phyloP scores from a whole-genome alignment of 2,113 vertebrate species.

The Ondatra zibethicus region DNA sequence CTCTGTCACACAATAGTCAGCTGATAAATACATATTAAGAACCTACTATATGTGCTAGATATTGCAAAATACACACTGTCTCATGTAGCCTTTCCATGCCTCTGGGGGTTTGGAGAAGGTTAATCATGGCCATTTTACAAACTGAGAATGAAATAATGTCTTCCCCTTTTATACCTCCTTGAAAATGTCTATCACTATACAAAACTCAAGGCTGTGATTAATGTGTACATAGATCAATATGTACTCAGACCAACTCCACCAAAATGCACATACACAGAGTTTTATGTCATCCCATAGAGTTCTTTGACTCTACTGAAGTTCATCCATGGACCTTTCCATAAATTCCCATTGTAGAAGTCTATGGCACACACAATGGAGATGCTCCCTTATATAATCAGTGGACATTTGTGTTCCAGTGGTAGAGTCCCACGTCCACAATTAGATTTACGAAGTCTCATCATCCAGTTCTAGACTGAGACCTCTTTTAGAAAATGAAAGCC shows the following conservation, averaged over 20 bases:
- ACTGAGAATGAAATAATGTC: constrained; percentile 15
- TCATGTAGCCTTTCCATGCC: constrained; percentile 24
- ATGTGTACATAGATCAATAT: constrained; percentile 14
- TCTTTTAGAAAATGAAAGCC: constrained; percentile 12
- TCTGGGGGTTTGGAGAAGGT: neutral
- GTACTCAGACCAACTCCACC: neutral
- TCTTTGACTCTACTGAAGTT: neutral
- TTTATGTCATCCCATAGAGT: neutral
- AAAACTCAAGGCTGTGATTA: constrained; percentile 25
- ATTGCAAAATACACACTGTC: neutral
- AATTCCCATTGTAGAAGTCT: neutral
- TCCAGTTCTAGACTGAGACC: neutral
- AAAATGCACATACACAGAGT: constrained; percentile 25
- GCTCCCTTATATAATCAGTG: neutral
- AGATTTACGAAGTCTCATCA: neutral
- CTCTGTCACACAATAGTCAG: constrained; percentile 8
- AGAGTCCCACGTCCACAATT: neutral
- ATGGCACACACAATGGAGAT: constrained; percentile 22
- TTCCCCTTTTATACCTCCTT: neutral
- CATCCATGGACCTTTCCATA: neutral
- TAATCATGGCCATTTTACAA: constrained; percentile 30
- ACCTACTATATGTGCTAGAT: neutral
- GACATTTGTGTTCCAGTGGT: neutral
- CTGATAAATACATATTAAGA: constrained; percentile 39
- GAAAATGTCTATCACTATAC: constrained; percentile 31